Conservation (phyloP, 2,888 invertebrate species). For the Drosophila neutralis region DNA sequence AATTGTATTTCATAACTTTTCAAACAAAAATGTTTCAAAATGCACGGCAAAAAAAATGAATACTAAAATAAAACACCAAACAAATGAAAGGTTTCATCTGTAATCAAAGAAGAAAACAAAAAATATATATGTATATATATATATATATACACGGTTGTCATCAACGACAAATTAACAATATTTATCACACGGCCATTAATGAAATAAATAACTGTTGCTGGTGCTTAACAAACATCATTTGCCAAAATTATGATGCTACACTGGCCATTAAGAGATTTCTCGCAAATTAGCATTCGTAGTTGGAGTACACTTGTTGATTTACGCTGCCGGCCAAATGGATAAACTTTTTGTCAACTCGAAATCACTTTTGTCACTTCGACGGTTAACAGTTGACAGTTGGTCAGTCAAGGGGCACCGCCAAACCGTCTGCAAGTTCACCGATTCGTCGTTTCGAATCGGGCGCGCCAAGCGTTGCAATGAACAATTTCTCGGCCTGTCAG, state of each 20-base stretch:
- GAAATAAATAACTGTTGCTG: constrained; percentile 46
- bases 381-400: background rate
- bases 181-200: constrained; percentile 44
- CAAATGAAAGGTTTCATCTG: constrained; percentile 11
- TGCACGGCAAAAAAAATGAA: constrained; percentile 13
- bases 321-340: constrained; percentile 23
- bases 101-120: constrained; percentile 16
- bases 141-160: constrained; percentile 14
- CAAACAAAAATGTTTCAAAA: constrained; percentile 26
- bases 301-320: constrained; percentile 14
- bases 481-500: constrained; percentile 6
- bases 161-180: constrained; percentile 35
- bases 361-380: constrained; percentile 22
- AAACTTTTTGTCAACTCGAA: constrained; percentile 9
- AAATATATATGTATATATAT: background rate
- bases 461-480: constrained; percentile 14
- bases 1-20: constrained; percentile 52
- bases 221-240: constrained; percentile 32
- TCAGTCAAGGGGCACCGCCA: constrained; percentile 4
- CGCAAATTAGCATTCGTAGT: constrained; percentile 27
- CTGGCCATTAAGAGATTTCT: constrained; percentile 25
- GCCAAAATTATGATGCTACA: constrained; percentile 16
- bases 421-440: constrained; percentile 13
- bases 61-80: constrained; percentile 13
- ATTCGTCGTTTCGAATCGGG: constrained; percentile 8